Base-by-base conservation (phyloP, 2,888 invertebrate species). In the Lagria hirta region DNA sequence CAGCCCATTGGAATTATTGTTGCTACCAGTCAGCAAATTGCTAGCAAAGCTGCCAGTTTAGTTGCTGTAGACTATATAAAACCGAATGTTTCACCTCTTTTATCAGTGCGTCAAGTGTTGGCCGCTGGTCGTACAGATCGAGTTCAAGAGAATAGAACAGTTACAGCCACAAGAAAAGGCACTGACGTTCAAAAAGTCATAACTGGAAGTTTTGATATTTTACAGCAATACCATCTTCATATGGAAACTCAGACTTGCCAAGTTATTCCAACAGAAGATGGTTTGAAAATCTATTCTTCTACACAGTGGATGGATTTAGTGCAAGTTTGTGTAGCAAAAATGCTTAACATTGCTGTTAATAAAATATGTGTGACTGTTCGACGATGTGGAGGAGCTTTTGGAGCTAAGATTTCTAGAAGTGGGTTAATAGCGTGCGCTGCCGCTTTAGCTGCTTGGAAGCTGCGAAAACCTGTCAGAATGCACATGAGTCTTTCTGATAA, bases 361-460 rank as follows among this genome's bases (percentile, higher is more conserved):
- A 85, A 88, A 29, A 77, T 91, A n/a, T 81, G 85, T 49, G 73
- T 91, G 0, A 70, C 74, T 27, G 84, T 88, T 0, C 76, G 81
- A 4, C 80, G 91, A 21, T 55, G 91, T 2, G 93, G 93, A 2
- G 93, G 93, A 7, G 87, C 74, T 0, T 94, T 86, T 63, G 93
- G 93, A 0, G 79, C 76, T 1, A 94, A 93, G 68, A 81, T 88
- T 33, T 76, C 80, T 0, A 76, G 88, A 3, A 67, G 77, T 3
- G 68, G 73, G 6, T 71, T 78, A 4, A 64, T 81, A 0, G 77
- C 84, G 0, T 75, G 80, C 14, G 84, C 84, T 0, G 81, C 85
- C 45, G 83, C 87, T 0, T 61, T 93, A 5, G 89, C 83, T 0
- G 81, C 86, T 0, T 67, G 80, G 49, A 76, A 78, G 24, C 67